Percentiles rank a stretch among this genome's conserved stretches.
Conservation (phyloP, 2,888 invertebrate genomes). For the Eupithecia insigniata region DNA sequence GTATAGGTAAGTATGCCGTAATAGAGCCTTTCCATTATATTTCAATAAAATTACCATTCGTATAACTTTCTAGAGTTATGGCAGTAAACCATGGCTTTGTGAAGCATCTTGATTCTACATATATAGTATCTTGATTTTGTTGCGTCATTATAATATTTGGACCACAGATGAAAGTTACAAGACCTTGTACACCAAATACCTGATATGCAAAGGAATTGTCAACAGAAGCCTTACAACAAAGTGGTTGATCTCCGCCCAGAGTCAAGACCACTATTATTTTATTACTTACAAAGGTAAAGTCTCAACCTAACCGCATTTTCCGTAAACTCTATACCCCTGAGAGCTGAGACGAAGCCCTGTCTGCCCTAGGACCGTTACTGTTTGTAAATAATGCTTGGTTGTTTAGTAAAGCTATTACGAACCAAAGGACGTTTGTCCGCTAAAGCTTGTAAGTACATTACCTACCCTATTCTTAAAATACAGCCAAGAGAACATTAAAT, state of each 20-base stretch:
- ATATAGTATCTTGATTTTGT: not conserved
- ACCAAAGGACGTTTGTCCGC: not conserved
- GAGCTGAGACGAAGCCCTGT: conserved; percentile 13
- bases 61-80: conserved; percentile 20
- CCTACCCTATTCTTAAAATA: not conserved
- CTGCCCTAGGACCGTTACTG: not conserved
- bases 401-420: not conserved
- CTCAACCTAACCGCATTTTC: conserved; percentile 18
- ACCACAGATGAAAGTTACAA: not conserved
- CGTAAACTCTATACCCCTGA: conserved; percentile 27
- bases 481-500: not conserved
- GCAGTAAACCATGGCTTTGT: conserved; percentile 17
- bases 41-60: conserved; percentile 33
- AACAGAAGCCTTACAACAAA: conserved; percentile 12
- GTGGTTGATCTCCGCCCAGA: conserved; percentile 14
- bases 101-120: conserved; percentile 2
- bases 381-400: not conserved
- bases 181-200: not conserved
- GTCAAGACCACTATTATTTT: not conserved
- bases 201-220: not conserved
- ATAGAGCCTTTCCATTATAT: conserved; percentile 2
- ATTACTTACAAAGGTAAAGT: conserved; percentile 10
- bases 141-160: conserved; percentile 6
- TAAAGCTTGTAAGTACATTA: conserved; percentile 1
- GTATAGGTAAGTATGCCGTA: not conserved